Evolutionary conservation across 1,140 invertebrate species (phyloP).

Genomic region (Drosophila parabipectinata): DNA sequence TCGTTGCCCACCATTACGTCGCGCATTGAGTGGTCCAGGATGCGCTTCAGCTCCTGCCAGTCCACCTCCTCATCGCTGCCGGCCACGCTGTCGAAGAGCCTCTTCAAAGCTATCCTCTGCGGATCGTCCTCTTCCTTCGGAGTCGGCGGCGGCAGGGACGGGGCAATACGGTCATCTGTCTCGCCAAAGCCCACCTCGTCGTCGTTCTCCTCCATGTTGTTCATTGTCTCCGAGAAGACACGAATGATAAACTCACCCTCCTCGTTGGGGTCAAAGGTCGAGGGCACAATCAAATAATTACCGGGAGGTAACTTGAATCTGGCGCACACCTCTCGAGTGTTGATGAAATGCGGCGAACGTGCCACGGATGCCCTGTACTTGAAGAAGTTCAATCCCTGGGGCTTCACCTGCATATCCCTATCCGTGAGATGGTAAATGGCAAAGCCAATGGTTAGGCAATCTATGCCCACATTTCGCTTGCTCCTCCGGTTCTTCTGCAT

Average conservation of each 20-base stretch:
- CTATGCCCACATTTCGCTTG: conserved; percentile 94
- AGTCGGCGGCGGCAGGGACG: conserved; percentile 71
- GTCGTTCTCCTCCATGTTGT: conserved; percentile 94
- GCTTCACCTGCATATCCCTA: conserved; percentile 91
- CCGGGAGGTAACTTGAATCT: conserved; percentile 96
- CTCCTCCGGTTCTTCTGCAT: conserved; percentile 98
- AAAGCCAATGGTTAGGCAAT: conserved; percentile 98
- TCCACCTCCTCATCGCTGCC: conserved; percentile 97
- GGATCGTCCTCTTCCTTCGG: conserved; percentile 84
- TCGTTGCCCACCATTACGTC: conserved; percentile 85
- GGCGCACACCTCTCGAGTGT: conserved; percentile 93
- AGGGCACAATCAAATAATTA: conserved; percentile 97
- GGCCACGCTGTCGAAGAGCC: conserved; percentile 94
- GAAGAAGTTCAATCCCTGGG: conserved; percentile 96
- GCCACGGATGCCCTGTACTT: conserved; percentile 97
- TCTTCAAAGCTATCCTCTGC: conserved; percentile 87
- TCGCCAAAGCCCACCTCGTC: conserved; percentile 92
- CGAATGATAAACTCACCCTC: conserved; percentile 98
- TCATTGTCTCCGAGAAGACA: conserved; percentile 97
- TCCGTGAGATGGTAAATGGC: conserved; percentile 95
- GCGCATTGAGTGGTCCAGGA: conserved; percentile 96
- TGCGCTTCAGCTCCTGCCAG: conserved; percentile 96
- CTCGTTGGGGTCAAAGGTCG: conserved; percentile 98
- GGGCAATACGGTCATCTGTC: conserved; percentile 86
- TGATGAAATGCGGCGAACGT: conserved; percentile 97